Evolutionary conservation across 2,888 invertebrate species (phyloP).

Genomic region (Drosophila picticornis): DNA sequence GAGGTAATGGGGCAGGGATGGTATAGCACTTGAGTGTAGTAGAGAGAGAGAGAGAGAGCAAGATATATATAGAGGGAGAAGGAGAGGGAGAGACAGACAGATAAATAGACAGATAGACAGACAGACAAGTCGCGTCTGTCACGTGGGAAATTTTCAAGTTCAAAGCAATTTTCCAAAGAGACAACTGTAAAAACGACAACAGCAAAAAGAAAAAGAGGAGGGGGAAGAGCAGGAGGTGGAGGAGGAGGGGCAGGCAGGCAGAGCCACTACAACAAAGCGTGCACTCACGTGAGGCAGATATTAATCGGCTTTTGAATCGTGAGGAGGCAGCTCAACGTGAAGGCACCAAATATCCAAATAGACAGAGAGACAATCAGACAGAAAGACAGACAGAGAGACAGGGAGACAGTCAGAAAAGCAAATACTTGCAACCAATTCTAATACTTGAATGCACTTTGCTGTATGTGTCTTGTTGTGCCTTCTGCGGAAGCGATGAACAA

Average conservation of each 20-base stretch:
- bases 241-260: conserved; percentile 1
- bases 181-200: conserved; percentile 63
- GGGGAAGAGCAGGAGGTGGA: conserved; percentile 1
- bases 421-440: conserved; percentile 46
- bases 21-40: conserved; percentile 4
- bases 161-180: conserved; percentile 76
- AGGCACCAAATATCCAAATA: conserved; percentile 12
- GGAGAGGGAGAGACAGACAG: not conserved
- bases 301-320: conserved; percentile 79
- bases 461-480: conserved; percentile 16
- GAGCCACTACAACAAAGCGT: conserved; percentile 65
- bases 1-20: conserved; percentile 1
- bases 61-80: not conserved
- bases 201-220: conserved; percentile 10
- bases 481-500: conserved; percentile 59
- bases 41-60: not conserved
- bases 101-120: not conserved
- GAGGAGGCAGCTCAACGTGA: conserved; percentile 49
- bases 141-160: conserved; percentile 82
- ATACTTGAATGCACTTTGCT: conserved; percentile 23
- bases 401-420: conserved; percentile 8
- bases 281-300: conserved; percentile 78
- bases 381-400: not conserved
- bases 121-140: conserved; percentile 54
- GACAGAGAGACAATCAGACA: conserved; percentile 15